Percentiles rank a stretch among this genome's conserved stretches.
phyloP scores from a whole-genome alignment of 1,140 invertebrate genomes.

The Lepidurus packardi region DNA sequence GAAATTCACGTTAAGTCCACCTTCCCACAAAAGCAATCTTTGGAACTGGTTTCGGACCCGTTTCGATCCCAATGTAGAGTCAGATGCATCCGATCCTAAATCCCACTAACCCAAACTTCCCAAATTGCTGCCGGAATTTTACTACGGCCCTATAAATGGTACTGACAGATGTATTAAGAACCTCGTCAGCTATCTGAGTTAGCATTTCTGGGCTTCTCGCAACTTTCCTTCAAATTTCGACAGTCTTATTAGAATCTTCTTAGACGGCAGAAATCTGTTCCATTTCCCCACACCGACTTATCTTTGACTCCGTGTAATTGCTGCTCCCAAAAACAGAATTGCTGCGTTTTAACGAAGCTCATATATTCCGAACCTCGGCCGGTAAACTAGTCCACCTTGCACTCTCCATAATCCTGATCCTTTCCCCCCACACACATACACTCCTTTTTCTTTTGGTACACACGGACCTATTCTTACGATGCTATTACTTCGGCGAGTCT shows the following conservation, averaged over 20 bases:
- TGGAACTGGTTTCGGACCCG: no score
- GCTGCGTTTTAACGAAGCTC: background rate
- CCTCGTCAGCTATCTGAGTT: no score
- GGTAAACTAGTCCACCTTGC: background rate
- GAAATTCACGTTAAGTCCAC: background rate
- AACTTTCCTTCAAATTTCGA: no score
- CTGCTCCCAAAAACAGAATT: background rate
- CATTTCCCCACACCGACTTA: background rate
- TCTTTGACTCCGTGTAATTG: background rate
- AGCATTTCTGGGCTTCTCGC: no score
- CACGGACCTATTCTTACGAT: background rate
- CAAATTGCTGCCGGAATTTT: no score
- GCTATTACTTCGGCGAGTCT: background rate
- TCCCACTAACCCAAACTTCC: no score
- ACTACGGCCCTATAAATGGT: no score
- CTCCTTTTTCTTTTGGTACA: background rate
- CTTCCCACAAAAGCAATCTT: background rate
- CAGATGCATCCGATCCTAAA: no score
- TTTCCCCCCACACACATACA: background rate
- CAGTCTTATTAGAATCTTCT: no score
- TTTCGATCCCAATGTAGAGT: no score
- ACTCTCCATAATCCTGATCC: background rate
- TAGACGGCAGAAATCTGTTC: background rate
- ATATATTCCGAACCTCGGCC: background rate
- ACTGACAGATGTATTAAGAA: no score